Evolutionary conservation across 1,140 invertebrate genomes (phyloP), one percentile per base, ranked within the genome.

Genomic region (Hypsibius dujardini): DNA sequence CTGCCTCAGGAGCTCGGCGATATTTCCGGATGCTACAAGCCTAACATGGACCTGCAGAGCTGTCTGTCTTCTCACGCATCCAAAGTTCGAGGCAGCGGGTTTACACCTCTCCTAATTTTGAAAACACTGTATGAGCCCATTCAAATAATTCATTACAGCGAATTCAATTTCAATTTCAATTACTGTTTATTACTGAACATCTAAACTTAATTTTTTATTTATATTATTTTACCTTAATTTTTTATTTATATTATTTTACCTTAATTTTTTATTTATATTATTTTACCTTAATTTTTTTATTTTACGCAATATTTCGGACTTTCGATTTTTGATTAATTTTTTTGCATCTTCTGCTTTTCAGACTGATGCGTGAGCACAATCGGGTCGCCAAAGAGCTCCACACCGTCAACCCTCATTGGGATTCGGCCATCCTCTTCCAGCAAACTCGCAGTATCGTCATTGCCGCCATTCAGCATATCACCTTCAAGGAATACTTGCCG

Each of bases 401-500:
- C 0, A 81, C 84, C 70, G 84, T 94, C 7, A 95, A 95, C 81
- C 90, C 90, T 1, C 90, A 94, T 76, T 95, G 92, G 92, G 88
- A 93, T 76, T 92, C 95, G 76, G 92, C 95, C 80, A 92, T 86
- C 0, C 77, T 96, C 0, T 98, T 88, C 82, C 77, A 87, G 82
- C 92, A 96, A 82, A 81, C 90, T 0, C 83, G 92, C 73, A 84
- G 90, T 60, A 92, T 97, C 75, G 86, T 89, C 69, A 89, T 91
- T 69, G 93, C 91, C 1, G 85, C 89, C 78, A 87, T 92, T 70
- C 92, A 96, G 78, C 91, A 95, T 75, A 88, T 96, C 59, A 93
- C 90, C 0, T 95, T 87, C 79, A 93, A 92, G 76, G 92, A 96
- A 81, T 97, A 92, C 79, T 79, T 97, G 70, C 93, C 93, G 40